Evolutionary conservation across 2,888 invertebrate species (phyloP).

Genomic region (Clostera curtula): DNA sequence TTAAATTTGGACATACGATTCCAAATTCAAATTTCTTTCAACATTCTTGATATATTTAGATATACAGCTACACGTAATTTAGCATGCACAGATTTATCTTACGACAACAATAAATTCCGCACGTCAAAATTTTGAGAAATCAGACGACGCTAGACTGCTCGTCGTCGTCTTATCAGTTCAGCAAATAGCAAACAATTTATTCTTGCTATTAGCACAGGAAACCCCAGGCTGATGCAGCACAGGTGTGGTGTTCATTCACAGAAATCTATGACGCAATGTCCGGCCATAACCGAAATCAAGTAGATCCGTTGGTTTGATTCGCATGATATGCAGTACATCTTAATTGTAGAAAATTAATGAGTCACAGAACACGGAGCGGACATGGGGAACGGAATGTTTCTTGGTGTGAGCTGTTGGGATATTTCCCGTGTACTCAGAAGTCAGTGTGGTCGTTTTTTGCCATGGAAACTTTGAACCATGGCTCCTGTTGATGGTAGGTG

Average conservation of each 20-base stretch:
- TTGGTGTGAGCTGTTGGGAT: background rate
- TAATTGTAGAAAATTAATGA: background rate
- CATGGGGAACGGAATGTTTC: background rate
- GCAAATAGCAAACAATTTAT: slow-evolving; percentile 8
- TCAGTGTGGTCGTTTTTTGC: background rate
- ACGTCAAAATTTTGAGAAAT: slow-evolving; percentile 13
- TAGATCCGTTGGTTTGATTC: slow-evolving; percentile 6
- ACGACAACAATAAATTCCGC: too few relatives aligned
- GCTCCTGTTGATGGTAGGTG: too few relatives aligned
- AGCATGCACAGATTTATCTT: too few relatives aligned
- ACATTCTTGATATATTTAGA: too few relatives aligned
- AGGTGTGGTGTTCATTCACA: slow-evolving; percentile 42
- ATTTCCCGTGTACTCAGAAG: background rate
- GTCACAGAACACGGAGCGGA: background rate
- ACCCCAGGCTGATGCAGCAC: slow-evolving; percentile 40
- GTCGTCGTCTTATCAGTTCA: slow-evolving; percentile 21
- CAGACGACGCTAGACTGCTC: slow-evolving; percentile 19
- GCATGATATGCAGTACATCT: slow-evolving; percentile 3
- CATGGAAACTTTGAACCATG: background rate
- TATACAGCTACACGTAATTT: too few relatives aligned
- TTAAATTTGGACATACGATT: too few relatives aligned
- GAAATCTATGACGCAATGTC: slow-evolving; percentile 41
- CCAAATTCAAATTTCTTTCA: too few relatives aligned
- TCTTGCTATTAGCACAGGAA: slow-evolving; percentile 46
- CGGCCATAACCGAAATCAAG: slow-evolving; percentile 21